Percentiles rank a stretch among this genome's conserved stretches.
These are phyloP conservation scores for Gobio occitaniae DNA, from an alignment of 2,797 vertebrate species.

Conservation along the genomic window DNA sequence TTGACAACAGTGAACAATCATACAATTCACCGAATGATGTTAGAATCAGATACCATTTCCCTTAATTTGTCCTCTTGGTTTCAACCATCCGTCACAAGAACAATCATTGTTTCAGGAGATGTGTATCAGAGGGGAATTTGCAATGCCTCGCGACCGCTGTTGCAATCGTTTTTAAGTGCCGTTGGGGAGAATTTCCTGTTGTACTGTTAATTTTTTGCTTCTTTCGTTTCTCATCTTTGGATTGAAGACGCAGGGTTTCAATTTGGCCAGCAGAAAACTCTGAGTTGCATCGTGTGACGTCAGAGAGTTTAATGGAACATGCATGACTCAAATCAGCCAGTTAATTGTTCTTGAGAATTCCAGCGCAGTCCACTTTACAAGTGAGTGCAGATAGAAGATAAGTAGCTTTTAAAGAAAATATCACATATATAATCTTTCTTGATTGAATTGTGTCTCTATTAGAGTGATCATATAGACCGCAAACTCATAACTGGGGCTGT, in stretches of 20 bases:
- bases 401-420: background rate
- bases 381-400: background rate
- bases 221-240: background rate
- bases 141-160: conserved; percentile 25
- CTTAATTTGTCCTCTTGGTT: conserved; percentile 45
- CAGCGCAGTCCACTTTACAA: conserved; percentile 49
- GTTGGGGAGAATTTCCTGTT: conserved; percentile 39
- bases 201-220: conserved; percentile 16
- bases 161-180: conserved; percentile 28
- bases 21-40: conserved; percentile 37
- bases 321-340: conserved; percentile 70
- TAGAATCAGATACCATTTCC: conserved; percentile 32
- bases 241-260: conserved; percentile 66
- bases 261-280: conserved; percentile 46
- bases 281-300: conserved; percentile 51
- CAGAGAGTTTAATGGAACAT: conserved; percentile 59
- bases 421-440: background rate
- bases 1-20: conserved; percentile 20
- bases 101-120: conserved; percentile 31
- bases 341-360: conserved; percentile 60
- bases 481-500: background rate
- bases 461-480: background rate
- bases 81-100: conserved; percentile 30
- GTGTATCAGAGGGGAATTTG: conserved; percentile 17
- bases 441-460: background rate